Conservation (phyloP, 2,113 vertebrate species). For the Terrapene triunguis region DNA sequence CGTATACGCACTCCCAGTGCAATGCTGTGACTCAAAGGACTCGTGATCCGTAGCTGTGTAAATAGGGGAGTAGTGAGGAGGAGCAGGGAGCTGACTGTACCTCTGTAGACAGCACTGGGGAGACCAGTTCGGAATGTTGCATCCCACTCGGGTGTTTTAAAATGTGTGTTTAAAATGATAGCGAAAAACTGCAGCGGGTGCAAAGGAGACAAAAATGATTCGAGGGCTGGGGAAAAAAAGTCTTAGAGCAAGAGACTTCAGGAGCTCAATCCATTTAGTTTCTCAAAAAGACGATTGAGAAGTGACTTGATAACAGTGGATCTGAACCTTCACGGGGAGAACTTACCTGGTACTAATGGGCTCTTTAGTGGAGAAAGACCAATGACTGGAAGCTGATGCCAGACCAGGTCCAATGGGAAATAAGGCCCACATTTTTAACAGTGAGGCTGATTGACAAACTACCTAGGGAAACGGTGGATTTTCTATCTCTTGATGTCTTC, state of each 20-base stretch:
- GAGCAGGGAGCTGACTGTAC: background rate
- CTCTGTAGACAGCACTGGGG: background rate
- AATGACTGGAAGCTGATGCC: constrained; percentile 50
- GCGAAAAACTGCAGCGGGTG: background rate
- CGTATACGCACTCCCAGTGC: too few species aligned
- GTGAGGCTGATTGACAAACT: constrained; percentile 73
- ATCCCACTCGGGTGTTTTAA: background rate
- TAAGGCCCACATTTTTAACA: constrained; percentile 69
- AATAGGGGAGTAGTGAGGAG: background rate
- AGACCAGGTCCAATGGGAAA: constrained; percentile 62
- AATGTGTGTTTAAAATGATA: constrained; percentile 7
- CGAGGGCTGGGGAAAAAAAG: background rate
- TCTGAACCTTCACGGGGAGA: constrained; percentile 40
- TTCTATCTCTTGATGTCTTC: constrained; percentile 61
- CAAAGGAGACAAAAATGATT: background rate
- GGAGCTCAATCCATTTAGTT: constrained; percentile 24
- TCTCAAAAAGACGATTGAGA: constrained; percentile 52
- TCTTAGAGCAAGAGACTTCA: constrained; percentile 12
- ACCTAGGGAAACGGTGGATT: constrained; percentile 37
- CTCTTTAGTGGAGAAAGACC: constrained; percentile 34
- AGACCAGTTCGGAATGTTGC: background rate
- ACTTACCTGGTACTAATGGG: constrained; percentile 30
- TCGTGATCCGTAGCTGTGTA: background rate
- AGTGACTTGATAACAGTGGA: constrained; percentile 32
- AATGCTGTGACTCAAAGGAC: background rate